Conservation (phyloP, 1,140 invertebrate genomes). For the Euwallacea similis region DNA sequence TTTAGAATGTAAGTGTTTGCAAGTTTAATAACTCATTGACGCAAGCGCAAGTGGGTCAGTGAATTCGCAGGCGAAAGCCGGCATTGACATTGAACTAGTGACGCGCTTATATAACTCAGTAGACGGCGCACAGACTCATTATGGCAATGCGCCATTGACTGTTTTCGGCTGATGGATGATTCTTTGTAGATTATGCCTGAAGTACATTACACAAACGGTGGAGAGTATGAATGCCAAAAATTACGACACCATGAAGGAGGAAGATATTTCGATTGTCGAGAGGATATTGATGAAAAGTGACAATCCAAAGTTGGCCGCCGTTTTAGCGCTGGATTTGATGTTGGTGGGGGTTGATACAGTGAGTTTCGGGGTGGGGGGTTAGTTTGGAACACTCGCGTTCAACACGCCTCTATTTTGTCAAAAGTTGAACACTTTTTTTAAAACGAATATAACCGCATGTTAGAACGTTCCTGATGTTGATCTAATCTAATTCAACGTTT, state of each 20-base stretch:
- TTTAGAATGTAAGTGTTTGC: slow-evolving; percentile 66
- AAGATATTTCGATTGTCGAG: slow-evolving; percentile 66
- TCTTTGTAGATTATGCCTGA: slow-evolving; percentile 47
- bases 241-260: slow-evolving; percentile 51
- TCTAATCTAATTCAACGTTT: too few relatives aligned
- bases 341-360: slow-evolving; percentile 89
- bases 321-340: slow-evolving; percentile 79
- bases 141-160: too few relatives aligned
- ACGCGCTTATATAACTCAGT: too few relatives aligned
- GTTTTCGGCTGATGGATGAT: neutral
- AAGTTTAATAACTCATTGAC: neutral
- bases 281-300: slow-evolving; percentile 62
- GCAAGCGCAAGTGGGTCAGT: neutral
- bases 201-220: slow-evolving; percentile 58
- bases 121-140: too few relatives aligned
- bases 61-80: slow-evolving; percentile 26
- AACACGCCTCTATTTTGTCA: neutral
- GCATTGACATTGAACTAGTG: slow-evolving; percentile 25
- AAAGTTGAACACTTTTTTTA: too few relatives aligned
- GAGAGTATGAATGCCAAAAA: slow-evolving; percentile 56
- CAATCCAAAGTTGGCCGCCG: slow-evolving; percentile 71
- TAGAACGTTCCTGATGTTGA: too few relatives aligned
- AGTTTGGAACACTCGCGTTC: too few relatives aligned
- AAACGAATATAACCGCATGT: too few relatives aligned
- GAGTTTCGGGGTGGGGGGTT: too few relatives aligned